Evolutionary conservation across 2,113 vertebrate species (phyloP), one percentile per base, ranked within the genome.

Genomic region (Limnothrissa miodon): DNA sequence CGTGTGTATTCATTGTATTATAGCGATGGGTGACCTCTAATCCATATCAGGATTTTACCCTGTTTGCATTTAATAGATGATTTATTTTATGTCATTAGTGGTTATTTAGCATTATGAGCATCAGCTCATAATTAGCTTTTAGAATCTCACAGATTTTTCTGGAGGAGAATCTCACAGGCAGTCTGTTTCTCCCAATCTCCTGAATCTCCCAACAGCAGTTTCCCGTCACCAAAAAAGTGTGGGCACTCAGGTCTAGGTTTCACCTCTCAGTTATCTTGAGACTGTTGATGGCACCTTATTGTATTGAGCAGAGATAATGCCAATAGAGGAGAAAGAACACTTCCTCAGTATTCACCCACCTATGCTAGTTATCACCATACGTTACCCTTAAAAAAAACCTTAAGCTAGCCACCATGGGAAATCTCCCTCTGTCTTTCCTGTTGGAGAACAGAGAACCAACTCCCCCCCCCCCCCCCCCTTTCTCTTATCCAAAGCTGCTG

Each of bases 401-500:
- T 36, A 25, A 15, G 25, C 66, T 10, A 66, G 51, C 46, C 56
- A 29, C 29, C 66, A 13, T 70, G 66, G 66, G 66, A 33, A 74
- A 36, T 15, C 66, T 74, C 66, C 66, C 11, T 5, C 66, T 74
- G 66, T 36, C 29, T 36, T 74, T 74, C 66, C 25, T 36, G 66
- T 74, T 17, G 66, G 25, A 74, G 29, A 74, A 74, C 29, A 74
- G 33, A 74, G 33, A 36, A 74, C 39, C 36, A 17, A 33, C 36
- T 62, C n/a, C 81, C 23, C 78, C 80, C n/a, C n/a, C n/a, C n/a
- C n/a, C n/a, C n/a, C n/a, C n/a, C n/a, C n/a, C n/a, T n/a, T n/a
- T 42, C 79, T 80, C 79, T 80, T 4, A 83, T 45, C 81, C 78
- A 59, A 89, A 90, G 83, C 82, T 62, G 85, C 89, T 87, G 85